Evolutionary conservation across 2,797 vertebrate species (phyloP).

Genomic region (Smutsia gigantea): DNA sequence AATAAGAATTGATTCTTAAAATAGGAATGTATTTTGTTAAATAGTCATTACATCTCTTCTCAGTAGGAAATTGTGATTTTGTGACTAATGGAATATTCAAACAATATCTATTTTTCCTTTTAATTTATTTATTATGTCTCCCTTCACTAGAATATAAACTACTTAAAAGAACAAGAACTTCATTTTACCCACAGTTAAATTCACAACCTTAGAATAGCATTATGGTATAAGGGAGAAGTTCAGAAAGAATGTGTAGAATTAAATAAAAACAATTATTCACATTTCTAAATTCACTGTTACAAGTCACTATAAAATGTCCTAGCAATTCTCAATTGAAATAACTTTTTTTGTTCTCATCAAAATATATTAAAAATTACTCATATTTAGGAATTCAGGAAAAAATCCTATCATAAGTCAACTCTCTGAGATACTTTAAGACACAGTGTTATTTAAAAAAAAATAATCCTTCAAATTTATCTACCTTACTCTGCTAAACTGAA

Average conservation of each 20-base stretch:
- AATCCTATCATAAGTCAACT: slow-evolving; percentile 52
- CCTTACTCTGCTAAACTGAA: slow-evolving; percentile 56
- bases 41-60: background rate
- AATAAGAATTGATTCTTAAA: slow-evolving; percentile 22
- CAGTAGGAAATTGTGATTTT: background rate
- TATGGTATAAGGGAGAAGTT: background rate
- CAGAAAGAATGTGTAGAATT: background rate
- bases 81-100: slow-evolving; percentile 16
- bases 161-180: background rate
- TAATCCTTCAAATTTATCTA: slow-evolving; percentile 30
- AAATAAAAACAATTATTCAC: background rate
- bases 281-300: slow-evolving; percentile 62
- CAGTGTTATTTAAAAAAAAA: background rate
- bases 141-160: background rate
- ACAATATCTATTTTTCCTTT: background rate
- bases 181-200: background rate
- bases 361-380: slow-evolving; percentile 67
- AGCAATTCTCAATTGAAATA: slow-evolving; percentile 71
- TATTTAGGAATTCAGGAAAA: slow-evolving; percentile 67
- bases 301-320: slow-evolving; percentile 66
- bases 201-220: background rate
- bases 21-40: background rate
- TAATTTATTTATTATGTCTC: background rate
- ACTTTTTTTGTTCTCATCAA: slow-evolving; percentile 41
- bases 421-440: slow-evolving; percentile 57